Evolutionary conservation across 2,797 vertebrate species (phyloP), one percentile per base, ranked within the genome.

Genomic region (Acipenser oxyrinchus): DNA sequence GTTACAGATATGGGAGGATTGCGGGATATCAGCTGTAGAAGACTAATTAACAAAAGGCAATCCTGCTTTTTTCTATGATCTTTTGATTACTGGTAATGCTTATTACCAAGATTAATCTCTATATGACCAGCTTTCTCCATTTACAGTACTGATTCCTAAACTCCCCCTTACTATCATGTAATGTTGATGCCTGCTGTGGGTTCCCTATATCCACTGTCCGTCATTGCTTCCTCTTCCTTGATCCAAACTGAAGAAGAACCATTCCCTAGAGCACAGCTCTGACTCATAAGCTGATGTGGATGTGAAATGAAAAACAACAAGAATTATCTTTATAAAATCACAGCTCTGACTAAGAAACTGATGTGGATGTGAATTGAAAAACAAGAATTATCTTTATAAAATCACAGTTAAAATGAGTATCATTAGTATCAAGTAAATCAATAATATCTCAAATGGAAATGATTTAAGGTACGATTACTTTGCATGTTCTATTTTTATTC

Each of bases 1-100:
- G 60, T 73, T 63, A 74, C 69, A 72, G 67, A 71, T 75, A 75
- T 74, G 37, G 68, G 65, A 74, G 69, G 70, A 61, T 53, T 62
- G 66, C 60, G 62, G 59, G 8, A 60, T 66, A 63, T 53, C 67
- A 11, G 59, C 53, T 60, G 13, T 48, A 60, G 37, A 59, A 13
- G 18, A 67, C 13, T 55, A 58, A 49, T 6, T 52, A 1, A 37
- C 5, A 37, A 37, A n/a, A 58, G 7, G 12, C 12, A 58, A 11
- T 58, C 6, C 11, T 11, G n/a, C 55, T n/a, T n/a, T 11, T 18
- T 58, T 58, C 49, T 10, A 53, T 65, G 66, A 61, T 66, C 60
- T 68, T 60, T 49, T 51, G 48, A 57, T 68, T 66, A 69, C 66
- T 63, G 70, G 48, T 70, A 13, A 68, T 23, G n/a, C 12, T 10